A percentile compares a stretch with the other conserved stretches of the same genome.
Conservation (phyloP, 92 coral and sea anemone species). For the Siderastrea siderea region DNA sequence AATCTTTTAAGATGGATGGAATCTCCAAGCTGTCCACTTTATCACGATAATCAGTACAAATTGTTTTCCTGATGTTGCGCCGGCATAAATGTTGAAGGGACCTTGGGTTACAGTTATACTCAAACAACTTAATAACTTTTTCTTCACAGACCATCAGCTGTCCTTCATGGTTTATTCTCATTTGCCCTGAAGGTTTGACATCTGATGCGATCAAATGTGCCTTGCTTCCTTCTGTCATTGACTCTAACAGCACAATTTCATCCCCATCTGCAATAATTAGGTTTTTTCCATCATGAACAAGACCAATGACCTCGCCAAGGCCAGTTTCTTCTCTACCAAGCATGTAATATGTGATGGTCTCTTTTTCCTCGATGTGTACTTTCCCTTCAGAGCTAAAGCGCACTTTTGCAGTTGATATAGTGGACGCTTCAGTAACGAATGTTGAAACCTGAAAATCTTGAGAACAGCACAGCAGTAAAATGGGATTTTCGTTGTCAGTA, state of each 20-base stretch:
- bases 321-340: constrained; percentile 42
- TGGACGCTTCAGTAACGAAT: background rate
- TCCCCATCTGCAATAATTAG: constrained; percentile 37
- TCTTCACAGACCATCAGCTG: constrained; percentile 56
- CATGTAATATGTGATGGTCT: constrained; percentile 35
- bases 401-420: constrained; percentile 28
- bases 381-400: constrained; percentile 9
- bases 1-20: constrained; percentile 9
- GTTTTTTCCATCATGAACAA: constrained; percentile 58
- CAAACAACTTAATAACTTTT: constrained; percentile 8
- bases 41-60: constrained; percentile 17
- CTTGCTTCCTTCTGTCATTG: constrained; percentile 41
- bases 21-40: constrained; percentile 6
- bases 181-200: constrained; percentile 32
- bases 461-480: constrained; percentile 4
- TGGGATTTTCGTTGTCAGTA: background rate
- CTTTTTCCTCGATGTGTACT: constrained; percentile 16
- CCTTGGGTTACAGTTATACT: constrained; percentile 25
- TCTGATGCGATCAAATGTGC: constrained; percentile 55
- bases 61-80: background rate
- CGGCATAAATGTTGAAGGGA: constrained; percentile 15
- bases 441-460: constrained; percentile 1
- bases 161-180: constrained; percentile 28
- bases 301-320: background rate
- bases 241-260: constrained; percentile 47